Evolutionary conservation across 2,113 vertebrate genomes (phyloP).

Genomic region (Cyphomyrus plagiostoma): DNA sequence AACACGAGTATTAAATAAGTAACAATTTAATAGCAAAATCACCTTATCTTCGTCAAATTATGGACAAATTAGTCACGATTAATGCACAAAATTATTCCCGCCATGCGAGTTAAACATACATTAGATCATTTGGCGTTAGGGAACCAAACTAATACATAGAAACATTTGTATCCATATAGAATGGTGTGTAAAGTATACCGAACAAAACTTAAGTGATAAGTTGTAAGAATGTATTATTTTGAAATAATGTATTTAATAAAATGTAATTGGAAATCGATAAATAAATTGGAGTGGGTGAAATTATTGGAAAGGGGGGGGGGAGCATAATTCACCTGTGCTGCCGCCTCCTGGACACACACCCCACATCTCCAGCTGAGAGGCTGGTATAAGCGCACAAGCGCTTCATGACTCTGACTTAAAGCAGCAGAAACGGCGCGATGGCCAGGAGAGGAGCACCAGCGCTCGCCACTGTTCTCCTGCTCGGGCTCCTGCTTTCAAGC

Average conservation of each 20-base stretch:
- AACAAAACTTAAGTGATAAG: background rate
- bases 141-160: background rate
- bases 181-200: background rate
- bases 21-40: background rate
- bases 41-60: background rate
- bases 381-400: slow-evolving; percentile 24
- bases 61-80: background rate
- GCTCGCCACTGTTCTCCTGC: background rate
- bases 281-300: background rate
- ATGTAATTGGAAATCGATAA: background rate
- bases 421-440: slow-evolving; percentile 24
- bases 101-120: background rate
- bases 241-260: background rate
- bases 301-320: background rate
- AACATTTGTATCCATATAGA: background rate
- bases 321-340: slow-evolving; percentile 27
- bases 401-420: slow-evolving; percentile 18
- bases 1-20: background rate
- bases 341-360: slow-evolving; percentile 31
- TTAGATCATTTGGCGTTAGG: background rate
- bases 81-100: background rate
- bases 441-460: slow-evolving; percentile 1
- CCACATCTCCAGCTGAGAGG: slow-evolving; percentile 8
- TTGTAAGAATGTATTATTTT: background rate
- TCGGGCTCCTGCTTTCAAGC: slow-evolving; percentile 6